Evolutionary conservation across 2,888 invertebrate species (phyloP).

Genomic region (Phlogophora meticulosa): DNA sequence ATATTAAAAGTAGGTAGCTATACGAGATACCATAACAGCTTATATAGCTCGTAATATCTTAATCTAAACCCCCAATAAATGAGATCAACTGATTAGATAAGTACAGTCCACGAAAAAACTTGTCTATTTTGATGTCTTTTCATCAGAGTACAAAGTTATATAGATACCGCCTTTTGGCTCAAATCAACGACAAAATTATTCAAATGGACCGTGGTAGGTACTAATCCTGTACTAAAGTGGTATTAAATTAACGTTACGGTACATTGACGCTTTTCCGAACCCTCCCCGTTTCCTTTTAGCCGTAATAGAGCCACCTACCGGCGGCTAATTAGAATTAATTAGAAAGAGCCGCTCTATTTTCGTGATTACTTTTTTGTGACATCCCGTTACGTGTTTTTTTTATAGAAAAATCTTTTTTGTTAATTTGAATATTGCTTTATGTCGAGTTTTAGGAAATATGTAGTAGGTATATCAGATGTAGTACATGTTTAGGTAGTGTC

Average conservation of each 20-base stretch:
- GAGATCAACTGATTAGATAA: constrained; percentile 43
- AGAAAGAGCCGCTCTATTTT: constrained; percentile 72
- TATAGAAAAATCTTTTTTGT: constrained; percentile 52
- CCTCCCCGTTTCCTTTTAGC: constrained; percentile 72
- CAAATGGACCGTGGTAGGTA: constrained; percentile 77
- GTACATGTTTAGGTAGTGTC: background rate
- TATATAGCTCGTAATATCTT: constrained; percentile 36
- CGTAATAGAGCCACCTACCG: constrained; percentile 74
- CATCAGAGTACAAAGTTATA: constrained; percentile 46
- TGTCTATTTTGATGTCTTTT: constrained; percentile 23
- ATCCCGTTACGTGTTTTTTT: constrained; percentile 59
- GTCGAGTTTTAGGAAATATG: constrained; percentile 32
- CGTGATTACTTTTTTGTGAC: constrained; percentile 71
- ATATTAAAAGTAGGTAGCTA: background rate
- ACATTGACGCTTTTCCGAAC: constrained; percentile 83
- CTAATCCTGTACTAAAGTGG: constrained; percentile 74
- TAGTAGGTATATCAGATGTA: background rate
- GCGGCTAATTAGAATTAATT: constrained; percentile 85
- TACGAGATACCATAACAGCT: constrained; percentile 17
- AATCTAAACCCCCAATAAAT: constrained; percentile 46
- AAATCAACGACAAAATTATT: constrained; percentile 83
- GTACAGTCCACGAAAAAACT: constrained; percentile 14
- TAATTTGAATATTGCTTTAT: constrained; percentile 56
- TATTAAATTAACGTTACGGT: constrained; percentile 83
- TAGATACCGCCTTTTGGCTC: constrained; percentile 66